phyloP scores from a whole-genome alignment of 2,888 invertebrate genomes.

The Plebejus melissa region DNA sequence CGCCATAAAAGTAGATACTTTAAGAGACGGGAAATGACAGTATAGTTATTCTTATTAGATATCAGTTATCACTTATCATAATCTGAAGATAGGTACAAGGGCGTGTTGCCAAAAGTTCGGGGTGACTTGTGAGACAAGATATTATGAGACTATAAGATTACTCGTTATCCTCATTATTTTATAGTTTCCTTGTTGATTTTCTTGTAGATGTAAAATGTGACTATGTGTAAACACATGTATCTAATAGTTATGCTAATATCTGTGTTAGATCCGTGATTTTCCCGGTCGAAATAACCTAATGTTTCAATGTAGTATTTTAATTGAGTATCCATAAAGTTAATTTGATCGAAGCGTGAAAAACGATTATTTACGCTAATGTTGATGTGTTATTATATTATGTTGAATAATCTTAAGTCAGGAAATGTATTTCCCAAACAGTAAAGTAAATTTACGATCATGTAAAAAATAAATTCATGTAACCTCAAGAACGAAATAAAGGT shows the following conservation, averaged over 20 bases:
- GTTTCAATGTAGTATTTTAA: background rate
- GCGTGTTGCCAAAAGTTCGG: no score
- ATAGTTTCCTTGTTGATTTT: background rate
- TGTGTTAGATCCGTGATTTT: background rate
- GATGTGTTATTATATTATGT: background rate
- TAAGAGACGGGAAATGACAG: no score
- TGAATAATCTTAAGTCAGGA: background rate
- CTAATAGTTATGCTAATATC: background rate
- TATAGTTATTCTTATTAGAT: no score
- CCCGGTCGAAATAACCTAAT: background rate
- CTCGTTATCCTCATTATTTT: background rate
- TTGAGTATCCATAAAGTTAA: background rate
- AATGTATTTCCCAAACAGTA: background rate
- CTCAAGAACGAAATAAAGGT: conserved; percentile 22
- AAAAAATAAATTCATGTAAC: conserved; percentile 12
- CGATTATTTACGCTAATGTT: background rate
- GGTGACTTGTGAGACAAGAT: no score
- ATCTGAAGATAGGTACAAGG: no score
- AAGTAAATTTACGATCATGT: background rate
- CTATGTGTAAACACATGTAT: background rate
- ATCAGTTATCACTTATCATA: no score
- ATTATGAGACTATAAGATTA: background rate
- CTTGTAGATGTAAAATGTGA: background rate
- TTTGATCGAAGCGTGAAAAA: background rate
- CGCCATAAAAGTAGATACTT: no score